Evolutionary conservation across 2,888 invertebrate species (phyloP).

Genomic region (Mimumesa dahlbomi): DNA sequence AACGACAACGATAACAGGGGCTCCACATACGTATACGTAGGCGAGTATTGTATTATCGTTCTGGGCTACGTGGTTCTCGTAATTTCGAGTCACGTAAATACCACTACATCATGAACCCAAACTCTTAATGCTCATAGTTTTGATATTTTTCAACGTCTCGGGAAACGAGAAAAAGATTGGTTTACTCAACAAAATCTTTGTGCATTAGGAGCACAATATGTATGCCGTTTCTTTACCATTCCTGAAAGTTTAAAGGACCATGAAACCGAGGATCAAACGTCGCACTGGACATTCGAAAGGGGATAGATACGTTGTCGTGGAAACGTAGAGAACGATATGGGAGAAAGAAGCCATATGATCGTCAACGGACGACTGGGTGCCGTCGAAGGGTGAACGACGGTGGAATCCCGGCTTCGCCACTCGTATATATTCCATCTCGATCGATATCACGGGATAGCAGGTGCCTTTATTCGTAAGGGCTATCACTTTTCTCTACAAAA

Average conservation of each 20-base stretch:
- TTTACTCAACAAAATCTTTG: too few relatives aligned
- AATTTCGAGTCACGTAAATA: constrained; percentile 14
- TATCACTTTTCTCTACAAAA: constrained; percentile 19
- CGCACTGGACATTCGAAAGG: constrained; percentile 8
- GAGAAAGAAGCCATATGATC: constrained; percentile 68
- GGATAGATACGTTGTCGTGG: constrained; percentile 44
- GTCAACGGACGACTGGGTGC: constrained; percentile 46
- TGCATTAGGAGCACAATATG: too few relatives aligned
- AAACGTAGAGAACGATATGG: constrained; percentile 50
- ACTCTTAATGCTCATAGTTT: too few relatives aligned
- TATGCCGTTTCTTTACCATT: too few relatives aligned
- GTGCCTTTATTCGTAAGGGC: constrained; percentile 38
- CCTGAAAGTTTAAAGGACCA: background rate
- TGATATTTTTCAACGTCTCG: too few relatives aligned
- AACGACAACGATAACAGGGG: constrained; percentile 53
- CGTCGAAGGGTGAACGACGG: constrained; percentile 30
- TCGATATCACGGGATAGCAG: constrained; percentile 63
- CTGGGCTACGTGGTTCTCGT: constrained; percentile 15
- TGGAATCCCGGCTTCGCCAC: constrained; percentile 58
- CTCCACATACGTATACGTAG: background rate
- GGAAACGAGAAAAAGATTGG: too few relatives aligned
- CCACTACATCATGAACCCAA: too few relatives aligned
- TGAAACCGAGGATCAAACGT: constrained; percentile 3
- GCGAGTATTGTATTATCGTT: constrained; percentile 7
- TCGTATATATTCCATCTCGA: constrained; percentile 61